Evolutionary conservation across 1,140 invertebrate species (phyloP), one percentile per base, ranked within the genome.

Genomic region (Trypoxylus dichotomus): DNA sequence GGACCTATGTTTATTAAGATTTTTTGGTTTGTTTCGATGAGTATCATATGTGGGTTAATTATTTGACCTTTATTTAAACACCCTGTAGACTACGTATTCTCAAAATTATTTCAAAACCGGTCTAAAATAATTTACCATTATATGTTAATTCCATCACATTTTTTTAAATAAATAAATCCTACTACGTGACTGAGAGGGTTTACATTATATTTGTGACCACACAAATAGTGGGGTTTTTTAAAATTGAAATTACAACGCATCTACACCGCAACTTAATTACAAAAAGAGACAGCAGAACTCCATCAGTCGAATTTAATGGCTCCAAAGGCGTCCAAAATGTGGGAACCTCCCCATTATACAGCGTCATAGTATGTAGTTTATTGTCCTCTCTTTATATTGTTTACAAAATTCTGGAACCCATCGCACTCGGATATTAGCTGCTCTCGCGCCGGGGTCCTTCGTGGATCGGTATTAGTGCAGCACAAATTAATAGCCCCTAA

Each of bases 401-500:
- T 54, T 71, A 29, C 29, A 29, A 71, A 29, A 71, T 29, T 71
- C 24, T 29, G 63, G 63, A 71, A 24, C 24, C 13, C 8, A 10
- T 29, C 63, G 21, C 63, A 71, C 3, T 24, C 24, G 25, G 63
- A 29, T 71, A 71, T 71, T 71, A 71, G 29, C 24, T 25, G n/a
- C 29, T 54, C 13, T n/a, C 47, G 19, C n/a, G 47, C 47, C 7
- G 47, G 19, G 47, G 15, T 54, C 47, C 47, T 54, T 19, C 15
- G 19, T n/a, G 47, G 7, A 19, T 54, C 15, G n/a, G 29, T 71
- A 71, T 71, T 32, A 32, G 63, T 71, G 63, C 21, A 71, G 24
- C 63, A 32, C 63, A 71, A 71, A 71, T 71, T 71, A 71, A 71
- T 71, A 32, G 63, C 63, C 63, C 63, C 47, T 71, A 71, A 71